Evolutionary conservation across 2,888 invertebrate genomes (phyloP).

Genomic region (Germaria angustata): DNA sequence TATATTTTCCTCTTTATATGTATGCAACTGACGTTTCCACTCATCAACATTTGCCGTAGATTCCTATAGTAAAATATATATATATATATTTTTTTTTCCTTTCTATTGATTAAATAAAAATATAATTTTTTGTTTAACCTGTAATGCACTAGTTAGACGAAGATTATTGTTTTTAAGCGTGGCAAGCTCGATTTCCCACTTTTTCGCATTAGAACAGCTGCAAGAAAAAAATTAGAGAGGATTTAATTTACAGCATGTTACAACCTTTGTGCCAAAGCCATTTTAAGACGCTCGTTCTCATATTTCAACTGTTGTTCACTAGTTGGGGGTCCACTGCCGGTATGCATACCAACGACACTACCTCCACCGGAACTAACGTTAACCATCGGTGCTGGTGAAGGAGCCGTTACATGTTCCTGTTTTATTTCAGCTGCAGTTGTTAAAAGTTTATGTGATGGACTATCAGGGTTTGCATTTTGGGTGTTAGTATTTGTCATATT

Average conservation of each 20-base stretch:
- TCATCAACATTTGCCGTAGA: constrained; percentile 99
- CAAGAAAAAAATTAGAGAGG: constrained; percentile 65
- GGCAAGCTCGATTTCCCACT: constrained; percentile 98
- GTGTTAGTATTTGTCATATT: constrained; percentile 81
- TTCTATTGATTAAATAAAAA: no score
- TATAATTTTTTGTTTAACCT: constrained; percentile 79
- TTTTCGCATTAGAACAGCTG: constrained; percentile 98
- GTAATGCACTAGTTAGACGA: constrained; percentile 95
- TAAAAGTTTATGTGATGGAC: constrained; percentile 79
- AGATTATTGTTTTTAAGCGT: constrained; percentile 98
- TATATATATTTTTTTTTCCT: no score
- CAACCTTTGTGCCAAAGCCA: constrained; percentile 96
- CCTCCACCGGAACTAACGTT: constrained; percentile 69
- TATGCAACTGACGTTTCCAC: constrained; percentile 97
- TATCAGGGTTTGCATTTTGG: constrained; percentile 81
- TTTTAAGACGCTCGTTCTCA: constrained; percentile 97
- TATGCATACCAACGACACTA: constrained; percentile 74
- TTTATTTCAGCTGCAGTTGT: constrained; percentile 68
- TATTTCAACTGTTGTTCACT: constrained; percentile 93
- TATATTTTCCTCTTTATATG: constrained; percentile 94
- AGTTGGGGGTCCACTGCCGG: constrained; percentile 73
- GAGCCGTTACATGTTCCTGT: constrained; percentile 72
- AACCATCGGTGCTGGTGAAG: constrained; percentile 73
- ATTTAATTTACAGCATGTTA: no score
- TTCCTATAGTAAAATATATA: constrained; percentile 78